These are phyloP conservation scores for Danio aesculapii DNA, from an alignment of 2,797 vertebrate genomes.

Conservation along the genomic window DNA sequence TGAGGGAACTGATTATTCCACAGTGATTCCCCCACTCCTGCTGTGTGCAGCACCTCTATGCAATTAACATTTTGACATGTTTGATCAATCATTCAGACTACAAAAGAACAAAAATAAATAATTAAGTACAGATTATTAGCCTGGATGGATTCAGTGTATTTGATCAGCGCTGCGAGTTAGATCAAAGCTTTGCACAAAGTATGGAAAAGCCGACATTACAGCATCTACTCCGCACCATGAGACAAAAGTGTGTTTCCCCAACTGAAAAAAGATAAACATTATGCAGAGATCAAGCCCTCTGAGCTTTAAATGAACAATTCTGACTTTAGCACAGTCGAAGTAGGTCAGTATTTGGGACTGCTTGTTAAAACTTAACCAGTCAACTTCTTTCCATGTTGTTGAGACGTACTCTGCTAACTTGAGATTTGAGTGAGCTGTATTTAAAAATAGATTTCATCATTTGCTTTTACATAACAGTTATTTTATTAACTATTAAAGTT, in stretches of 20 bases:
- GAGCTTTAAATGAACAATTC: slow-evolving; percentile 39
- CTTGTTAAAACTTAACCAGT: slow-evolving; percentile 10
- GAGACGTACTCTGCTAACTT: background rate
- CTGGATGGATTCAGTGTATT: slow-evolving; percentile 33
- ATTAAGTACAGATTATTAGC: slow-evolving; percentile 23
- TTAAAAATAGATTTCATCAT: too few relatives aligned
- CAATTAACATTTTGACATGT: slow-evolving; percentile 28
- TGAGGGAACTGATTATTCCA: background rate
- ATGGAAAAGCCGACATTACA: slow-evolving; percentile 9
- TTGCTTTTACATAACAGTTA: too few relatives aligned
- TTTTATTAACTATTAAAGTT: too few relatives aligned
- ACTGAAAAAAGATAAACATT: slow-evolving; percentile 38
- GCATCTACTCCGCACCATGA: background rate
- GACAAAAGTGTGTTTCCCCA: slow-evolving; percentile 33
- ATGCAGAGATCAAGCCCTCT: slow-evolving; percentile 35
- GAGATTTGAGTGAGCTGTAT: background rate
- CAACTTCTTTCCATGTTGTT: background rate
- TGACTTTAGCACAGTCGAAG: slow-evolving; percentile 27
- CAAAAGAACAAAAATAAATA: slow-evolving; percentile 15
- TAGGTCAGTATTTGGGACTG: slow-evolving; percentile 28
- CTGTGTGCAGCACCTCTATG: slow-evolving; percentile 14
- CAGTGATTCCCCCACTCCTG: slow-evolving; percentile 19
- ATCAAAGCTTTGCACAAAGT: slow-evolving; percentile 44
- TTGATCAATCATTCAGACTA: slow-evolving; percentile 36
- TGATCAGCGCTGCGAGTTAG: slow-evolving; percentile 12